A percentile compares a stretch with the other conserved stretches of the same genome.
Conservation (phyloP, 2,888 invertebrate species). For the Cabera pusaria region DNA sequence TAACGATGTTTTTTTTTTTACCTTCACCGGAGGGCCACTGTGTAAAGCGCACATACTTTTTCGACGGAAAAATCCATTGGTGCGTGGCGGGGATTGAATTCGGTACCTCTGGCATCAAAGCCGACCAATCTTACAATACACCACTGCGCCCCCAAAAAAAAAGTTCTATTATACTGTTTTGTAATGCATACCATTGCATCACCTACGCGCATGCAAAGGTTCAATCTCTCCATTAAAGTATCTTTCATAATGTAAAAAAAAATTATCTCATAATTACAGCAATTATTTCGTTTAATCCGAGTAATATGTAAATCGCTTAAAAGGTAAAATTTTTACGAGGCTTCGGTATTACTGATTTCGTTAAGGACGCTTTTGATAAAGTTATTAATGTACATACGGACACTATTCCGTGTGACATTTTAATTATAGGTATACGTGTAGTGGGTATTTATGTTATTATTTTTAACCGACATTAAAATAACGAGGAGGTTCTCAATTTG, state of each 20-base stretch:
- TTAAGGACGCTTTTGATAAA: constrained; percentile 26
- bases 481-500: too few relatives aligned
- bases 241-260: constrained; percentile 32
- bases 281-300: constrained; percentile 35
- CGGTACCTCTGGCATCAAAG: too few relatives aligned
- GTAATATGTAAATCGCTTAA: constrained; percentile 35
- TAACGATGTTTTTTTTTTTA: too few relatives aligned
- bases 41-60: too few relatives aligned
- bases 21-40: too few relatives aligned
- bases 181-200: constrained; percentile 1
- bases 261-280: constrained; percentile 32
- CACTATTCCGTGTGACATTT: constrained; percentile 5
- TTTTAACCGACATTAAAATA: too few relatives aligned
- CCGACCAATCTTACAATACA: too few relatives aligned
- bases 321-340: constrained; percentile 16
- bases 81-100: too few relatives aligned
- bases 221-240: constrained; percentile 27
- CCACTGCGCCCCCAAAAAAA: too few relatives aligned
- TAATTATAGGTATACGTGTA: constrained; percentile 7
- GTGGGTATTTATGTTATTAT: constrained; percentile 3
- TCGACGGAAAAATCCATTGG: too few relatives aligned
- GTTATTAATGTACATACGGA: constrained; percentile 31
- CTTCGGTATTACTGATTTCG: constrained; percentile 9
- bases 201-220: constrained; percentile 3
- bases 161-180: too few relatives aligned